A percentile compares a stretch with the other conserved stretches of the same genome.
Evolutionary conservation across 2,797 vertebrate genomes (phyloP).

Genomic region (Sibirionetta formosa): DNA sequence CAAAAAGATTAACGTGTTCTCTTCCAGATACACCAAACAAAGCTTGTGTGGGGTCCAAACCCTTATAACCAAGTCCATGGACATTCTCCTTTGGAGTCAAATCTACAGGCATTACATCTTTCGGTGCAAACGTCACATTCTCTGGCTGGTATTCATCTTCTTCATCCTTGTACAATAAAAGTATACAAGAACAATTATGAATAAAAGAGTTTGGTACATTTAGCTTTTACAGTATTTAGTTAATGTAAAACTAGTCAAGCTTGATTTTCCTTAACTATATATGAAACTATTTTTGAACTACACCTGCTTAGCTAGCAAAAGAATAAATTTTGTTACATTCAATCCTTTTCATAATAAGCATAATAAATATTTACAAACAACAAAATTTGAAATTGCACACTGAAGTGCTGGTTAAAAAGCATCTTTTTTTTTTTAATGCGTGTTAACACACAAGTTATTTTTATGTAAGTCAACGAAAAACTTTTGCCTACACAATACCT

Average conservation of each 20-base stretch:
- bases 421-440: not conserved
- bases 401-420: not conserved
- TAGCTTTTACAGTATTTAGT: not conserved
- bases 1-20: slow-evolving; percentile 86
- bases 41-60: slow-evolving; percentile 90
- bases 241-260: not conserved
- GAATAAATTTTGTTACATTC: not conserved
- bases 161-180: slow-evolving; percentile 80
- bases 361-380: not conserved
- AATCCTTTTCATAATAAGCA: not conserved
- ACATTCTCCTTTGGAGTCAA: slow-evolving; percentile 88
- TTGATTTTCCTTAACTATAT: not conserved
- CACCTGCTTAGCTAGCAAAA: not conserved
- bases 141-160: slow-evolving; percentile 91
- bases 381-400: not conserved
- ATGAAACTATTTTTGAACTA: not conserved
- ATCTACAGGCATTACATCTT: slow-evolving; percentile 92
- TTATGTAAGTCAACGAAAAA: not conserved
- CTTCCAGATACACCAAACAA: slow-evolving; percentile 79
- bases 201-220: not conserved
- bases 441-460: not conserved
- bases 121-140: slow-evolving; percentile 94
- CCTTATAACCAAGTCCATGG: slow-evolving; percentile 92
- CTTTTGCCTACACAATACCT: slow-evolving; percentile 79
- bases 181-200: not conserved